Base-by-base conservation (phyloP, 2,888 invertebrate species). In the Thera obeliscata region DNA sequence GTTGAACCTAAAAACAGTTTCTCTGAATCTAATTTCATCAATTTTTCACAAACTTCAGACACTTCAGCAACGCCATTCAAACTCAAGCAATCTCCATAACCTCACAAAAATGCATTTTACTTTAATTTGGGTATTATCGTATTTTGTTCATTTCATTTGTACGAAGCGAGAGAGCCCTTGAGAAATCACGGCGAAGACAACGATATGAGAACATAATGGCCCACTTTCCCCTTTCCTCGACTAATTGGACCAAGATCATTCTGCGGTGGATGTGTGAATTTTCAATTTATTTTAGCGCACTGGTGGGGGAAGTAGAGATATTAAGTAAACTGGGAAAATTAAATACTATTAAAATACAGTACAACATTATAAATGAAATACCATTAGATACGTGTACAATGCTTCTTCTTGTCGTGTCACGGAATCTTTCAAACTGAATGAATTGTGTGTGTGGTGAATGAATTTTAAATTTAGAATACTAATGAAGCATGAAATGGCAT, bases 101-200 rank as follows among this genome's bases (percentile, higher is more conserved):
- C 57, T 9, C 61, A 66, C 60, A 69, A 70, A 68, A 69, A 70
- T 71, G 61, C 71, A 74, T 70, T 68, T 54, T 48, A 59, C 55
- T 66, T 64, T 67, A 69, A 70, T 73, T 69, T 59, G 33, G 55
- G 60, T 64, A 70, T 63, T 69, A 70, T 68, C 65, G 67, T 68
- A 69, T 68, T 67, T 71, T 67, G 70, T 73, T 72, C 74, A 71
- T 75, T 75, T 75, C 71, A 74, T 75, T 74, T 62, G 71, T 22
- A 6, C 64, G 55, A 59, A 56, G 60, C 8, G 60, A 60, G 67
- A 43, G 71, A 70, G 67, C 77, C 76, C 77, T 68, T 72, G 77
- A 77, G 77, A 77, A 77, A 77, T 77, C 77, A 76, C 77, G 72
- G 75, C 69, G 75, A 66, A 56, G 68, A 64, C 61, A 55, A 41